Conservation (phyloP, 1,140 invertebrate genomes). For the Nomia melanderi region DNA sequence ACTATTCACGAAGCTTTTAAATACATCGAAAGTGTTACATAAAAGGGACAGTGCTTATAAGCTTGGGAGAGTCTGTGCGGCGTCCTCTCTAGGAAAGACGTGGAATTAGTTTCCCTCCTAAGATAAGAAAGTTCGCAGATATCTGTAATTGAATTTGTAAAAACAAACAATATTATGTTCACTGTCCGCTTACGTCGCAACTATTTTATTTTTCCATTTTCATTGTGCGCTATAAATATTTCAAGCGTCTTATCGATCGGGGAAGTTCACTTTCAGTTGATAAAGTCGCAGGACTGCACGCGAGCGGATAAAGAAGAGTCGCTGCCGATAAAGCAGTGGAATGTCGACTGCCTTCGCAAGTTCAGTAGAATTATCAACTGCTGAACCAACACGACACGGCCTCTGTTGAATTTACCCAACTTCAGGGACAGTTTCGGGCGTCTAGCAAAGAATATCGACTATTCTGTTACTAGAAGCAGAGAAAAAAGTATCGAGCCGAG, state of each 20-base stretch:
- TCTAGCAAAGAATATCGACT: constrained; percentile 23
- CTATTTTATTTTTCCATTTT: too few species aligned
- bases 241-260: background rate
- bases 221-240: too few species aligned
- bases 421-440: background rate
- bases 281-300: constrained; percentile 32
- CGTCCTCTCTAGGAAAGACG: constrained; percentile 44
- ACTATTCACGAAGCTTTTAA: background rate
- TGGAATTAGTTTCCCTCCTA: constrained; percentile 7
- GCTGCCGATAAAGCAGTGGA: constrained; percentile 47
- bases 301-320: constrained; percentile 51
- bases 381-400: background rate
- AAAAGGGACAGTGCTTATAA: background rate
- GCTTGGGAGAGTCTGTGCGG: background rate
- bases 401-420: background rate
- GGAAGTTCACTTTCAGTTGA: constrained; percentile 27
- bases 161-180: too few species aligned
- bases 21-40: background rate
- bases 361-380: constrained; percentile 32
- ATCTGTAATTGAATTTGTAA: background rate
- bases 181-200: too few species aligned
- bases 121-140: background rate
- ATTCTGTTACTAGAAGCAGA: background rate
- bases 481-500: constrained; percentile 14
- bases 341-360: constrained; percentile 6